These are phyloP conservation scores for Melipona quadrifasciata DNA, from an alignment of 1,140 invertebrate genomes.

Conservation along the genomic window DNA sequence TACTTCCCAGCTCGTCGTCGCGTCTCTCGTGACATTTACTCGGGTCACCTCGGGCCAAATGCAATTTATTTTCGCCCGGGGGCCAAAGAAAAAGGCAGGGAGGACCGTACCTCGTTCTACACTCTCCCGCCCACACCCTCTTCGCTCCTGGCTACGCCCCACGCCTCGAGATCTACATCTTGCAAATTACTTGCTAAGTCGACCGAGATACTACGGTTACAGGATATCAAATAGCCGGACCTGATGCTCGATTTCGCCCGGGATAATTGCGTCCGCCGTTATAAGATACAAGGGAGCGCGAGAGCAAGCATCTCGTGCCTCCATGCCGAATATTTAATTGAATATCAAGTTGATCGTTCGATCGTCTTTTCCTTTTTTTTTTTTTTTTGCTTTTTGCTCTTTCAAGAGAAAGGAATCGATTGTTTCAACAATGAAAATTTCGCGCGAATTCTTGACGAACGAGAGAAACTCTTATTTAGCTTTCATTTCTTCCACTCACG, in stretches of 20 bases:
- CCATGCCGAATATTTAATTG: background rate
- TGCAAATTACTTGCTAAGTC: conserved; percentile 48
- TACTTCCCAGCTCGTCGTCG: conserved; percentile 43
- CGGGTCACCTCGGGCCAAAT: conserved; percentile 47
- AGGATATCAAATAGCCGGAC: background rate
- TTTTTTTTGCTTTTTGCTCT: too few species aligned
- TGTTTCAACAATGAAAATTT: background rate
- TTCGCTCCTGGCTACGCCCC: background rate
- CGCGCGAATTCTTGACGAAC: background rate
- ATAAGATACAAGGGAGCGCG: background rate
- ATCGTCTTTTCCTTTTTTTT: too few species aligned
- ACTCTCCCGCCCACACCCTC: too few species aligned
- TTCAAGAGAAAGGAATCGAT: background rate
- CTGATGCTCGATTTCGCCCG: background rate
- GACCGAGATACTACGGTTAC: conserved; percentile 17
- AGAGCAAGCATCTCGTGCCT: background rate
- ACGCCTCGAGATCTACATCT: background rate
- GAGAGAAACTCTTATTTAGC: background rate
- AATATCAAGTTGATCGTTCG: background rate
- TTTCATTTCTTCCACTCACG: background rate
- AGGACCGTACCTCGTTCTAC: background rate
- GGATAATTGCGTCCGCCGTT: background rate
- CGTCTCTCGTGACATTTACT: conserved; percentile 53
- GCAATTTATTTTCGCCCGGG: conserved; percentile 46
- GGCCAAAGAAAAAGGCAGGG: conserved; percentile 34